Evolutionary conservation across 2,888 invertebrate species (phyloP).

Genomic region (Cremastobaeus sp.): DNA sequence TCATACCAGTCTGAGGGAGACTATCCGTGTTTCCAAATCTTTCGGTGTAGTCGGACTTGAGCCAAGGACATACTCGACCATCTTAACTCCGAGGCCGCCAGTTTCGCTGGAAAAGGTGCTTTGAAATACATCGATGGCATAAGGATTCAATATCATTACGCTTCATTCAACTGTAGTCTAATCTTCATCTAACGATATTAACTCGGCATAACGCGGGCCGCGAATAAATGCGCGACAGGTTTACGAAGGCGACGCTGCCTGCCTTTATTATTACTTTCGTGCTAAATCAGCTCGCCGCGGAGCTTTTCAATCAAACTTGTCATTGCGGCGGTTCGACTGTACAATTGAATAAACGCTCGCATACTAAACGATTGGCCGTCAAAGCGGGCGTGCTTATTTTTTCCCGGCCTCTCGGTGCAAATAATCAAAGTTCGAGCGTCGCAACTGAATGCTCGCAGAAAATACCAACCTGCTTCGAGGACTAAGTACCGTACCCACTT

Average conservation of each 20-base stretch:
- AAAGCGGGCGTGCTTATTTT: no score
- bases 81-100: constrained; percentile 95
- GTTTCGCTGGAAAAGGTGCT: constrained; percentile 84
- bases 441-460: constrained; percentile 6
- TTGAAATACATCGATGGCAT: constrained; percentile 50
- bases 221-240: constrained; percentile 3
- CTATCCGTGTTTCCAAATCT: constrained; percentile 76
- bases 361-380: background rate
- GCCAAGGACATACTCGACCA: constrained; percentile 98
- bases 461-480: constrained; percentile 75
- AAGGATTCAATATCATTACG: constrained; percentile 22
- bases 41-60: constrained; percentile 87
- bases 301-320: background rate
- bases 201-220: background rate
- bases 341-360: constrained; percentile 7
- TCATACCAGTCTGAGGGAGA: constrained; percentile 76
- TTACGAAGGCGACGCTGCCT: background rate
- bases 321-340: no score
- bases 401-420: constrained; percentile 5
- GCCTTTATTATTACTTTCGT: background rate
- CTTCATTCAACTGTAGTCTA: constrained; percentile 12
- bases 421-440: constrained; percentile 18
- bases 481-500: constrained; percentile 77
- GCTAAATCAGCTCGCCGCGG: background rate
- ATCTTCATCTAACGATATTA: constrained; percentile 4